Conservation (phyloP, 2,113 vertebrate genomes). For the Nothoprocta pentlandii region DNA sequence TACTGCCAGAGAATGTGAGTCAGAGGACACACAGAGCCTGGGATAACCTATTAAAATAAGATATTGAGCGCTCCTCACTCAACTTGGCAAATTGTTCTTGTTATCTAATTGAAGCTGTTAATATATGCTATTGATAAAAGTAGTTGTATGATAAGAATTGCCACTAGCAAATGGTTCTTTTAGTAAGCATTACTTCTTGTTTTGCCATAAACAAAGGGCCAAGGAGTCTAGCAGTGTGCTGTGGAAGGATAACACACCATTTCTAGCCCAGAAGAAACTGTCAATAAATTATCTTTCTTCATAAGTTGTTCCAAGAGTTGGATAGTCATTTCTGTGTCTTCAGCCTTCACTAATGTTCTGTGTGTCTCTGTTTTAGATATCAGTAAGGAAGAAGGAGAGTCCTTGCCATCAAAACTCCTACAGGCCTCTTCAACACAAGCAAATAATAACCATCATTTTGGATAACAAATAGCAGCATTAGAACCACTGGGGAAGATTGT, state of each 20-base stretch:
- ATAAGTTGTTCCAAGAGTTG: neutral
- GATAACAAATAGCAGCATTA: neutral
- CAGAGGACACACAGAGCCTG: neutral
- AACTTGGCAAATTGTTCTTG: neutral
- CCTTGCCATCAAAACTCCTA: neutral
- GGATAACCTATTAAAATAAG: neutral
- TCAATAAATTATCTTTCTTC: neutral
- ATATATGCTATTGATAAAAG: neutral
- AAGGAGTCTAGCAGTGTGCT: neutral
- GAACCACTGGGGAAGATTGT: too few relatives aligned
- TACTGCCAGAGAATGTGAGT: neutral
- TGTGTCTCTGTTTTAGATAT: neutral
- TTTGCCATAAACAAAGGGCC: neutral
- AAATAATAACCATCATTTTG: neutral
- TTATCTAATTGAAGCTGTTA: neutral
- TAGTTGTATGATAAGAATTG: neutral
- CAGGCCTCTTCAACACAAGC: neutral
- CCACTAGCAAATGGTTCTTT: slow-evolving; percentile 12
- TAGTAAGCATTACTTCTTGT: neutral
- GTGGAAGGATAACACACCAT: neutral
- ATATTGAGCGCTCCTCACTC: neutral
- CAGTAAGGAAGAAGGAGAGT: neutral
- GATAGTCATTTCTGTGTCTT: neutral
- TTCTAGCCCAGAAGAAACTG: neutral
- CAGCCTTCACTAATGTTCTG: neutral